Evolutionary conservation across 2,888 invertebrate species (phyloP).

Genomic region (Mimumesa dahlbomi): DNA sequence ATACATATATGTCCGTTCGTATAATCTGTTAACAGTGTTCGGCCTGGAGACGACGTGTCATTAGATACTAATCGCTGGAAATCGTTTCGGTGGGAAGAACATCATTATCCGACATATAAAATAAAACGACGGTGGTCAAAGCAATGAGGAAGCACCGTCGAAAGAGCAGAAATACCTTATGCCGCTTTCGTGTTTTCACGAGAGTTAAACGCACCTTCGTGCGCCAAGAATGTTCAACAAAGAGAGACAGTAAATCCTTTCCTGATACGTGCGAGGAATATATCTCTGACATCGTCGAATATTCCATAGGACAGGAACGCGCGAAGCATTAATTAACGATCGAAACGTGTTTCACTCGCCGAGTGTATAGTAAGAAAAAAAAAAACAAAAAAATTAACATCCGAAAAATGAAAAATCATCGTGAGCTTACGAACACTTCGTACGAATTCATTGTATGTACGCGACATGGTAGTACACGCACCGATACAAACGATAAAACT

Average conservation of each 20-base stretch:
- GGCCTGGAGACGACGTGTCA: too few relatives aligned
- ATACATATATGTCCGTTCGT: too few relatives aligned
- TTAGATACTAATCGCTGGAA: constrained; percentile 27
- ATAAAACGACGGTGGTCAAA: constrained; percentile 6
- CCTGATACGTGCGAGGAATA: constrained; percentile 38
- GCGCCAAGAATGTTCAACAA: not conserved
- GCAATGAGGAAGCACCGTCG: constrained; percentile 38
- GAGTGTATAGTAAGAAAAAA: too few relatives aligned
- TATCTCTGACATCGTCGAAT: constrained; percentile 16
- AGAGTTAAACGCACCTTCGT: not conserved
- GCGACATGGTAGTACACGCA: too few relatives aligned
- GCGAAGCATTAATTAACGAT: constrained; percentile 21
- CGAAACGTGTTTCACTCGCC: constrained; percentile 2
- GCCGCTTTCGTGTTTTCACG: constrained; percentile 26
- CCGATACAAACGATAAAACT: not conserved
- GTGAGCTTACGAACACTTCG: constrained; percentile 10
- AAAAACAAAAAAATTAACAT: not conserved
- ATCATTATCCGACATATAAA: constrained; percentile 34
- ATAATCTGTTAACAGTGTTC: too few relatives aligned
- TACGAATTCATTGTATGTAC: too few relatives aligned
- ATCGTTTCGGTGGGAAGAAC: constrained; percentile 32
- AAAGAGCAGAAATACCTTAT: constrained; percentile 13
- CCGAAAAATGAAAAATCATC: constrained; percentile 5
- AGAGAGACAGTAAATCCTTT: constrained; percentile 35
- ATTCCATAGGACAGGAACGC: constrained; percentile 15